Evolutionary conservation across 2,888 invertebrate species (phyloP), one percentile per base, ranked within the genome.

Genomic region (Opisthograptis luteolata): DNA sequence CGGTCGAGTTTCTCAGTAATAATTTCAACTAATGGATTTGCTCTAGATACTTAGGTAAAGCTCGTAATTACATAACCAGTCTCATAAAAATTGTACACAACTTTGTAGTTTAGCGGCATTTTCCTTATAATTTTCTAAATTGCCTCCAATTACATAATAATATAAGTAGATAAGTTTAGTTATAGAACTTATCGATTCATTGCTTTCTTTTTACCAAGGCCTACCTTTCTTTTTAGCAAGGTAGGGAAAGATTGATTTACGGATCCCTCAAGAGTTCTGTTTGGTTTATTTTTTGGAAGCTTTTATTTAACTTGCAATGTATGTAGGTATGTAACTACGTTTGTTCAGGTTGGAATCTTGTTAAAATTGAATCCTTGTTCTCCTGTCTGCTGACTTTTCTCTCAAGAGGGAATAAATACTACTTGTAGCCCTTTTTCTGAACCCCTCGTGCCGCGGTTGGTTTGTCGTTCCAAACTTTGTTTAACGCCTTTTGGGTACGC

Each of bases 371-470:
- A 55, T 56, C 24, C 19, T 19, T 5, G 35, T 42, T 12, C 17
- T 19, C 24, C 44, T 40, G 45, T 12, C 37, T 49, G 52, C n/a
- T n/a, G 43, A 45, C 47, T 53, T 56, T 60, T 52, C 39, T 55
- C 50, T 30, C 37, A 19, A 40, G 47, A 34, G 39, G 19, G 35
- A 10, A 48, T 39, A 46, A n/a, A n/a, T n/a, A n/a, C n/a, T n/a
- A n/a, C n/a, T n/a, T n/a, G n/a, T n/a, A n/a, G 35, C 25, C 45
- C 40, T 19, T 51, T 41, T 27, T 12, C 28, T 25, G 41, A 54
- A 53, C 53, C 54, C 37, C 32, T 47, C 17, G 47, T 34, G n/a
- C 36, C 22, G 43, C 42, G 60, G 53, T 55, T 55, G 50, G 55
- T 50, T 55, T 45, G 22, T 25, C 36, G 14, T 37, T 17, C 30